Conservation (phyloP, 2,888 invertebrate species). For the Gastracanthus pulcherrimus region DNA sequence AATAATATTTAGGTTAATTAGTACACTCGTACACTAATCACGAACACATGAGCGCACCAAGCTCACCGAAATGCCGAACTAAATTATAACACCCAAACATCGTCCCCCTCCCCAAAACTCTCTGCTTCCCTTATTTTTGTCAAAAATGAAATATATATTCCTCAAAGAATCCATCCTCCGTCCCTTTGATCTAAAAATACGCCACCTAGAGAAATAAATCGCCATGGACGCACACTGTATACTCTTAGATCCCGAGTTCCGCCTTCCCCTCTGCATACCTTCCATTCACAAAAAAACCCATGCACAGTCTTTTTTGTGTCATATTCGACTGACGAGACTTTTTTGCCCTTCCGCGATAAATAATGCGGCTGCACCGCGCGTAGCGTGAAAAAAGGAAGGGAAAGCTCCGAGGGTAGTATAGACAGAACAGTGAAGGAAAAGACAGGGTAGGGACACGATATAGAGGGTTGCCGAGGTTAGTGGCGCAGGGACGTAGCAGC, state of each 20-base stretch:
- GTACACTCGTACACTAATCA: not conserved
- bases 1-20: not conserved
- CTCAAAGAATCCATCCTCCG: not conserved
- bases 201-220: not conserved
- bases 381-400: constrained; percentile 38
- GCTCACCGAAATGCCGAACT: not conserved
- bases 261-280: not conserved
- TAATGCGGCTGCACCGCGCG: too few species aligned
- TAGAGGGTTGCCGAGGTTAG: constrained; percentile 25
- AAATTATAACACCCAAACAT: not conserved
- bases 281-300: not conserved
- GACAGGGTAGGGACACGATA: too few species aligned
- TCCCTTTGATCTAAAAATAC: not conserved
- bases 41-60: not conserved
- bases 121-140: not conserved
- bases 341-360: constrained; percentile 46
- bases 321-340: not conserved
- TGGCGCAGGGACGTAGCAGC: constrained; percentile 9
- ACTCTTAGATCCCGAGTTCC: constrained; percentile 19
- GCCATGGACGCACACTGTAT: too few species aligned
- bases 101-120: not conserved
- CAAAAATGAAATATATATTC: not conserved
- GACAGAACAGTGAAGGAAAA: constrained; percentile 37
- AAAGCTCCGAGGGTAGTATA: not conserved
- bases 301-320: constrained; percentile 34